Percentiles rank a stretch among this genome's conserved stretches.
Conservation (phyloP, 2,888 invertebrate species). For the Erebia palarica region DNA sequence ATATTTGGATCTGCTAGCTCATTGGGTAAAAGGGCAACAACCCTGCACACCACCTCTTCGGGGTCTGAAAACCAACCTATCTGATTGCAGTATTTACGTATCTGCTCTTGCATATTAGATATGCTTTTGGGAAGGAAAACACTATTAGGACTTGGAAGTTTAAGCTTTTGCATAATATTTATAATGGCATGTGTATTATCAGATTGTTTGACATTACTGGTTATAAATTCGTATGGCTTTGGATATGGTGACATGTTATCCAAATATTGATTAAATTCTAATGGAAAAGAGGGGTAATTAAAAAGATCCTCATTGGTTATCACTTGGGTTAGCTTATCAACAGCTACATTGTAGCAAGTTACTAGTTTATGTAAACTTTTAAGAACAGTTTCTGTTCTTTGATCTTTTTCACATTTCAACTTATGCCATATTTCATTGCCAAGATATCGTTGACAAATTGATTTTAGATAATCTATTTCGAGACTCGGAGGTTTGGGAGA, state of each 20-base stretch:
- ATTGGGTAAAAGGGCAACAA: conserved; percentile 69
- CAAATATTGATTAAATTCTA: conserved; percentile 83
- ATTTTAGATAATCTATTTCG: conserved; percentile 81
- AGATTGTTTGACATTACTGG: conserved; percentile 81
- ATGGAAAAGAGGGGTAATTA: conserved; percentile 84
- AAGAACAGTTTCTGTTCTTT: conserved; percentile 69
- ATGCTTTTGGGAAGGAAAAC: conserved; percentile 71
- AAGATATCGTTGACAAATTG: conserved; percentile 81
- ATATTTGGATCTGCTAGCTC: conserved; percentile 66
- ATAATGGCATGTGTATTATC: conserved; percentile 77
- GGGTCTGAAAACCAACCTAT: conserved; percentile 75
- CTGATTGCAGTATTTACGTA: conserved; percentile 76
- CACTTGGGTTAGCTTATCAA: conserved; percentile 83
- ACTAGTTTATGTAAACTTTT: conserved; percentile 83
- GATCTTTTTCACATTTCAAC: conserved; percentile 65
- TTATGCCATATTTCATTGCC: conserved; percentile 85
- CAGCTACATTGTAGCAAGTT: conserved; percentile 85
- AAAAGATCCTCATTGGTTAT: conserved; percentile 82
- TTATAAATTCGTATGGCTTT: conserved; percentile 86
- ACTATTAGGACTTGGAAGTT: conserved; percentile 75
- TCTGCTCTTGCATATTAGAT: conserved; percentile 68
- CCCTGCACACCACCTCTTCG: conserved; percentile 75
- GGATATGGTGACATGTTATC: conserved; percentile 79
- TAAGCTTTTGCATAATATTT: conserved; percentile 77
- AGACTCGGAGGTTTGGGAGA: conserved; percentile 76